phyloP scores from a whole-genome alignment of 2,888 invertebrate species.

The Eumerus sabulonum region DNA sequence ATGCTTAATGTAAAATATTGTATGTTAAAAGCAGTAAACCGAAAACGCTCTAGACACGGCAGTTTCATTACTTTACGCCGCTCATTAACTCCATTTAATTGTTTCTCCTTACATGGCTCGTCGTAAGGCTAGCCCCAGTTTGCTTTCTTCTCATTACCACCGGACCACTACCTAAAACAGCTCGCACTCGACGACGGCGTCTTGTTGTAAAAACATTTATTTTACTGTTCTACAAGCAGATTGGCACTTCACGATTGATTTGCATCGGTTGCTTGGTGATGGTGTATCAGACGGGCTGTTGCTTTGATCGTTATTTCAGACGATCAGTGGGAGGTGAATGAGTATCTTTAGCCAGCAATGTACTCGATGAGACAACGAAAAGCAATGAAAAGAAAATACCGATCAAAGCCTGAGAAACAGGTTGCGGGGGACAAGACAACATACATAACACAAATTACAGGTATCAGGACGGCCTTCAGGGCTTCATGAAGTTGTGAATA shows the following conservation, averaged over 20 bases:
- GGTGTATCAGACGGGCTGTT: neutral
- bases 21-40: no score
- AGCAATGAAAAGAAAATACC: neutral
- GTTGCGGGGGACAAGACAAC: conserved; percentile 7
- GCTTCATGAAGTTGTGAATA: conserved; percentile 54
- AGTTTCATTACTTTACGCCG: neutral
- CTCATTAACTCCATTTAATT: conserved; percentile 15
- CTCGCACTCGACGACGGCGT: neutral
- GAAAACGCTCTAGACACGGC: no score
- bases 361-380: conserved; percentile 12
- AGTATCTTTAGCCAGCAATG: conserved; percentile 6
- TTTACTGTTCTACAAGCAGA: neutral
- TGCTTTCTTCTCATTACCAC: conserved; percentile 12
- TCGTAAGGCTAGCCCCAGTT: neutral
- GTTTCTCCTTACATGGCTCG: conserved; percentile 18
- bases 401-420: no score
- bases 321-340: conserved; percentile 9
- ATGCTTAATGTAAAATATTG: no score
- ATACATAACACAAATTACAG: conserved; percentile 17
- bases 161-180: conserved; percentile 32
- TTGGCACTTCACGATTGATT: conserved; percentile 29
- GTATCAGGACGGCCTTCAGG: conserved; percentile 58
- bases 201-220: conserved; percentile 6
- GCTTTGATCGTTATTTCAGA: conserved; percentile 15
- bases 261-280: conserved; percentile 18